Evolutionary conservation across 53 echinoderm and acorn worm genomes (phyloP), one percentile per base, ranked within the genome.

Genomic region (Holothuria scabra): DNA sequence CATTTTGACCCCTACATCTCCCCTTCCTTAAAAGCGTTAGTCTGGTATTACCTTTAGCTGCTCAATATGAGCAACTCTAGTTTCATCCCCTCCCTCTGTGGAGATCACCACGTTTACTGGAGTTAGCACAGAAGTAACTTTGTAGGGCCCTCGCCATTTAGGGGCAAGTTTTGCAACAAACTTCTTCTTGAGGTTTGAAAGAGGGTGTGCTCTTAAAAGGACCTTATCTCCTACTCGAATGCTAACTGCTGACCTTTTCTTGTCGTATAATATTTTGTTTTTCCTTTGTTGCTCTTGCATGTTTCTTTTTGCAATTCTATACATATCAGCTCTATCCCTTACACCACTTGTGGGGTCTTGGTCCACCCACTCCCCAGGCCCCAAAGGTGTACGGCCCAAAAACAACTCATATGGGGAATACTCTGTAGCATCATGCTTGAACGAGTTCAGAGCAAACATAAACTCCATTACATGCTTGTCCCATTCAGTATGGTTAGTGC

Each of bases 111-210:
- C n/a, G n/a, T n/a, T n/a, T n/a, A n/a, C n/a, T n/a, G n/a, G n/a
- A n/a, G n/a, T n/a, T n/a, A n/a, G n/a, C n/a, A n/a, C n/a, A n/a
- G n/a, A n/a, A n/a, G n/a, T n/a, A n/a, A 57, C 79, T 26, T 0
- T n/a, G 29, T 31, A 25, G 4, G 79, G 79, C 30, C 79, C 79
- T 35, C 59, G 5, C 90, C 90, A 90, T 28, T 62, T 86, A 0
- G 90, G 90, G 9, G 90, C 86, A 10, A 90, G 66, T 59, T 90
- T 90, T 12, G 86, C 86, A 14, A 66, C 48, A 62, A 90, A 90
- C 63, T 86, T 58, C 46, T 83, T 90, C 24, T 66, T 86, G 64
- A n/a, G n/a, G n/a, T n/a, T n/a, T n/a, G n/a, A n/a, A n/a, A n/a
- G n/a, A n/a, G n/a, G n/a, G n/a, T n/a, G 84, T 10, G 82, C 74